Percentiles rank a stretch among this genome's conserved stretches.
phyloP scores from a whole-genome alignment of 2,113 vertebrate genomes.

The Leptodactylus fuscus region DNA sequence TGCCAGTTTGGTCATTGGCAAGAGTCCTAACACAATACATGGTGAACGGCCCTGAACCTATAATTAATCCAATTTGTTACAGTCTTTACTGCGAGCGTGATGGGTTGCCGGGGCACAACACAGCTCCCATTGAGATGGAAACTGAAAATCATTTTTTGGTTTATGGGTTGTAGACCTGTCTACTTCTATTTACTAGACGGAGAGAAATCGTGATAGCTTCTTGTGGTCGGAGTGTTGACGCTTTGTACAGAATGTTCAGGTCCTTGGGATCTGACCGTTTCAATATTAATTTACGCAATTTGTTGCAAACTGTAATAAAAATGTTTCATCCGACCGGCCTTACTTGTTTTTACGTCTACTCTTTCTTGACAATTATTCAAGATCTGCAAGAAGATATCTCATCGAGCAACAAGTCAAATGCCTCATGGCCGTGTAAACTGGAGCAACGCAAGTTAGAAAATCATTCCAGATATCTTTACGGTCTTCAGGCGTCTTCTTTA shows the following conservation, averaged over 20 bases:
- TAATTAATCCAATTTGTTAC: conserved; percentile 24
- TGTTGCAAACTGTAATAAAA: conserved; percentile 6
- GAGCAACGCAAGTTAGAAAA: too few relatives aligned
- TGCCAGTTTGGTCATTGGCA: conserved; percentile 29
- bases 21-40: conserved; percentile 14
- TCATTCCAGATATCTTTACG: too few relatives aligned
- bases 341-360: too few relatives aligned
- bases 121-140: neutral
- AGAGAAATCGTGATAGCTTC: neutral
- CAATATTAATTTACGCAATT: conserved; percentile 3
- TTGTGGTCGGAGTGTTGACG: conserved; percentile 16
- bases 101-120: neutral
- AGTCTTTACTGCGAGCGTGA: neutral
- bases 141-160: neutral
- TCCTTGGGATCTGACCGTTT: neutral
- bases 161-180: conserved; percentile 32
- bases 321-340: neutral
- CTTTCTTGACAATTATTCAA: too few relatives aligned
- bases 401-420: too few relatives aligned
- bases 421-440: too few relatives aligned
- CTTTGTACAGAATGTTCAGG: neutral
- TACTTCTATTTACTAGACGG: neutral
- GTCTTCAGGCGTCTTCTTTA: too few relatives aligned
- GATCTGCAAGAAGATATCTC: neutral
- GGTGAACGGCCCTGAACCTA: neutral